Evolutionary conservation across 1,140 invertebrate genomes (phyloP).

Genomic region (Ruditapes philippinarum): DNA sequence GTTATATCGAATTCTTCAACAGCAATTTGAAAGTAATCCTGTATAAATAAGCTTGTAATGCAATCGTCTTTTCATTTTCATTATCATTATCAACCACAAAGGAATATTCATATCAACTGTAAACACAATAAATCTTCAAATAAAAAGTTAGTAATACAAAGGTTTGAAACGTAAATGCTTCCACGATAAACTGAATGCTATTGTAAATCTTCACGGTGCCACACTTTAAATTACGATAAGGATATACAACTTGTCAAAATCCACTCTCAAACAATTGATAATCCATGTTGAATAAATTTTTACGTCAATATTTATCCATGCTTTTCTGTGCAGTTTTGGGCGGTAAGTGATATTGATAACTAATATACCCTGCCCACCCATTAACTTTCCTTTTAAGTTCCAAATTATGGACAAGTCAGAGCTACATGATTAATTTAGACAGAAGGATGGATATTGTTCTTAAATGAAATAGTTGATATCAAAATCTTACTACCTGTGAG

Average conservation of each 20-base stretch:
- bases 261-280: constrained; percentile 38
- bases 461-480: too few species aligned
- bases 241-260: background rate
- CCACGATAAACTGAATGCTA: background rate
- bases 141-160: constrained; percentile 25
- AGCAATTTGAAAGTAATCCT: background rate
- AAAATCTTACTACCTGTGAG: too few species aligned
- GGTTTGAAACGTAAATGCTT: background rate
- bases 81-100: background rate
- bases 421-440: too few species aligned
- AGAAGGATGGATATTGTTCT: too few species aligned
- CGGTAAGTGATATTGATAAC: too few species aligned
- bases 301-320: constrained; percentile 8
- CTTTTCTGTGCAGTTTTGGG: too few species aligned
- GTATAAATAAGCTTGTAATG: background rate
- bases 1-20: background rate
- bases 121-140: background rate
- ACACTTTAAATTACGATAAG: background rate
- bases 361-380: too few species aligned
- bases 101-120: background rate
- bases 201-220: background rate
- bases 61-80: constrained; percentile 10
- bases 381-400: too few species aligned
- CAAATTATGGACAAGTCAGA: too few species aligned
- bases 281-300: constrained; percentile 30